Evolutionary conservation across 2,888 invertebrate species (phyloP).

Genomic region (Epinotia demarniana): DNA sequence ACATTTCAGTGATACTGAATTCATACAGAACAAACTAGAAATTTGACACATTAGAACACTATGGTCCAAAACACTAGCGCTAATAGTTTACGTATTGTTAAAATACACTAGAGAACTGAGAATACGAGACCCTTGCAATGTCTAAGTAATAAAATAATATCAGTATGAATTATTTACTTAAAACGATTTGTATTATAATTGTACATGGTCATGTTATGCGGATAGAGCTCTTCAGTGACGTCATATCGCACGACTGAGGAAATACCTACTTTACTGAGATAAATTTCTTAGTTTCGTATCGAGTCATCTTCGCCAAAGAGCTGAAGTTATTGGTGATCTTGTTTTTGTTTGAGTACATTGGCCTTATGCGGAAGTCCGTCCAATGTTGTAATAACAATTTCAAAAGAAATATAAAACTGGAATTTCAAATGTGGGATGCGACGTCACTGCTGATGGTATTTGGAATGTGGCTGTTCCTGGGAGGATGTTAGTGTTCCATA

Average conservation of each 20-base stretch:
- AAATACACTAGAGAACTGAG: conserved; percentile 27
- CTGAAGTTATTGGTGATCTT: conserved; percentile 11
- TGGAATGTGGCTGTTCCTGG: conserved; percentile 8
- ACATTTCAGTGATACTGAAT: neutral
- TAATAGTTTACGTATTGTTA: conserved; percentile 11
- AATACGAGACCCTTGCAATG: conserved; percentile 16
- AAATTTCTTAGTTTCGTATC: neutral
- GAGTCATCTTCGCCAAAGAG: neutral
- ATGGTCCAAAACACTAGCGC: conserved; percentile 21
- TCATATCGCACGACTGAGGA: neutral
- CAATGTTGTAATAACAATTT: conserved; percentile 12
- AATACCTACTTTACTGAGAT: neutral
- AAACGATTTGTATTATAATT: conserved; percentile 35
- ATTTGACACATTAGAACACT: conserved; percentile 2
- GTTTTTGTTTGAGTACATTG: conserved; percentile 16
- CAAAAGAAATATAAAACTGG: neutral
- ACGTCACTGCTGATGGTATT: conserved; percentile 19
- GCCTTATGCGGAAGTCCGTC: conserved; percentile 34
- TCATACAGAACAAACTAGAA: conserved; percentile 18
- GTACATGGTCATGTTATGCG: conserved; percentile 27
- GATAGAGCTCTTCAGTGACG: conserved; percentile 5
- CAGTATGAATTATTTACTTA: conserved; percentile 40
- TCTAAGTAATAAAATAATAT: conserved; percentile 27
- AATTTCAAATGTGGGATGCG: conserved; percentile 6
- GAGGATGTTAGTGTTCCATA: conserved; percentile 38